Evolutionary conservation across 2,797 vertebrate genomes (phyloP), one percentile per base, ranked within the genome.

Genomic region (Eremophila alpestris): DNA sequence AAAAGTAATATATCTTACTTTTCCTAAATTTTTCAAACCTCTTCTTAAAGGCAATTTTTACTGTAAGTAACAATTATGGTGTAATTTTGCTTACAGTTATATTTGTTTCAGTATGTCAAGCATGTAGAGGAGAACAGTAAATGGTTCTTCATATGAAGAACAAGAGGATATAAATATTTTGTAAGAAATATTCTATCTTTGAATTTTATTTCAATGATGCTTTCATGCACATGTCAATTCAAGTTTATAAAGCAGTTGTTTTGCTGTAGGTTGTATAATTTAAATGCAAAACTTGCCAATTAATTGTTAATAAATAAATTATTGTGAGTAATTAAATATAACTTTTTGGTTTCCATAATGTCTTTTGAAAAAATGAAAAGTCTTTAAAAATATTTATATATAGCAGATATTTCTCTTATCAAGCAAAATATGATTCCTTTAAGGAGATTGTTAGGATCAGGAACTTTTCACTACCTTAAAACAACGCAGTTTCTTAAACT

Each of bases 301-400:
- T 89, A 13, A 38, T 76, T 76, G 68, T 84, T 91, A 94, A 91
- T 17, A 77, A 76, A 56, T 82, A 80, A 71, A 93, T 78, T 73
- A 63, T 51, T 80, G 38, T 64, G 87, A 94, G 80, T 77, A 79
- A 48, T 82, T 46, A 79, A 55, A 75, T 55, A 73, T 73, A 84
- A 51, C 7, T 80, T 82, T 12, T 41, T 78, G 30, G 17, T 71
- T 95, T 96, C 83, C 74, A 77, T 94, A 73, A 38, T 56, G 24
- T 88, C 93, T 96, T 70, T 80, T 51, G 20, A 94, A 97, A 74
- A 83, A 86, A 86, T 43, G 52, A 67, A 55, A 83, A 67, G 48
- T 10, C 45, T 67, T 93, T 60, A 70, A 18, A 91, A 94, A 85
- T 82, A 51, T 74, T 90, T 87, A 80, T 74, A 48, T 7, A 11